phyloP scores from a whole-genome alignment of 2,888 invertebrate genomes.

The Andricus quercusramuli region DNA sequence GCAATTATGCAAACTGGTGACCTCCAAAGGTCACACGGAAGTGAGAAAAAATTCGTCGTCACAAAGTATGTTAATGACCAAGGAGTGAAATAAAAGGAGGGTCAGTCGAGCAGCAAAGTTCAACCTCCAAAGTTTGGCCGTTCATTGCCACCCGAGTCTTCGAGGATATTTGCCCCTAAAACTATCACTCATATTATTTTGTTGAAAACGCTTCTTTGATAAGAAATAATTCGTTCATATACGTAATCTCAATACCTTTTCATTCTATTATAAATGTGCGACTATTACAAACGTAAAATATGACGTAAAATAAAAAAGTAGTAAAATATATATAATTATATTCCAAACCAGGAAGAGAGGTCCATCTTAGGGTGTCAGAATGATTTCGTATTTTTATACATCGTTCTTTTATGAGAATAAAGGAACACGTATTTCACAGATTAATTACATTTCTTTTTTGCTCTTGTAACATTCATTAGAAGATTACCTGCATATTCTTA shows the following conservation, averaged over 20 bases:
- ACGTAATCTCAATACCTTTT: background rate
- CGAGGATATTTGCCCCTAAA: constrained; percentile 4
- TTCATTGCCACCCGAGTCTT: constrained; percentile 45
- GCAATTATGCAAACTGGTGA: constrained; percentile 71
- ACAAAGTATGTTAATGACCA: constrained; percentile 76
- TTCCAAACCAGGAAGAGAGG: too few relatives aligned
- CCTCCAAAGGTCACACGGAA: constrained; percentile 59
- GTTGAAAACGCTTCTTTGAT: background rate
- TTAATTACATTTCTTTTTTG: too few relatives aligned
- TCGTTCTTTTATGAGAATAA: too few relatives aligned
- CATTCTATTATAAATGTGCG: too few relatives aligned
- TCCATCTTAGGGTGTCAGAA: too few relatives aligned
- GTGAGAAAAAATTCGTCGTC: constrained; percentile 65
- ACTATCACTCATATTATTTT: constrained; percentile 30
- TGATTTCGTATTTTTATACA: too few relatives aligned
- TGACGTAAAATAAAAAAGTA: too few relatives aligned
- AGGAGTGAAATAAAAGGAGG: constrained; percentile 73
- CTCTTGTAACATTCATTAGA: too few relatives aligned
- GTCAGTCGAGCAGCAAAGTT: constrained; percentile 73
- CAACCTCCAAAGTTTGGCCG: constrained; percentile 74
- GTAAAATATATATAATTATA: too few relatives aligned
- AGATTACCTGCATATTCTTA: too few relatives aligned
- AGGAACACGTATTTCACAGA: too few relatives aligned
- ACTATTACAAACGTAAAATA: too few relatives aligned
- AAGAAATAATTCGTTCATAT: background rate